Conservation (phyloP, 2,113 vertebrate genomes). For the Notiomystis cincta region DNA sequence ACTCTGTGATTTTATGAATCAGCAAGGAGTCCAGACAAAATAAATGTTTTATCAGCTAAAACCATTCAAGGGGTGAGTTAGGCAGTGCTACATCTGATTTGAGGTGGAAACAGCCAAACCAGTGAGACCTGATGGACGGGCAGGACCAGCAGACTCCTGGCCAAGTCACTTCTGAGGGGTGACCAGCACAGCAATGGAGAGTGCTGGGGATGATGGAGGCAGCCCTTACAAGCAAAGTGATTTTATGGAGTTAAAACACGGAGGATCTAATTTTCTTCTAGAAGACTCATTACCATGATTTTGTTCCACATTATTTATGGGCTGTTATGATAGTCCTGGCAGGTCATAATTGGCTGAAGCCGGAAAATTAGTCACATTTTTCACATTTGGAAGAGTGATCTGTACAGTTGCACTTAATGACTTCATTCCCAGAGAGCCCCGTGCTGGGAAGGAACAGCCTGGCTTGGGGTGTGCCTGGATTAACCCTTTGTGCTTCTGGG, state of each 20-base stretch:
- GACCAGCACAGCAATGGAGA: not conserved
- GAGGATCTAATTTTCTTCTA: constrained; percentile 48
- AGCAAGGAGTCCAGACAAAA: not conserved
- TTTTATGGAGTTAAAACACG: not conserved
- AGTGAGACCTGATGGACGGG: not conserved
- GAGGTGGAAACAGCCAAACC: not conserved
- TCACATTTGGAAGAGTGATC: constrained; percentile 51
- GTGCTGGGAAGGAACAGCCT: not conserved
- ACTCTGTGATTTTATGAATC: not conserved
- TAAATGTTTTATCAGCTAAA: not conserved
- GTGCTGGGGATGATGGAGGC: not conserved
- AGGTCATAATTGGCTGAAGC: constrained; percentile 61
- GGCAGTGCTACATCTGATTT: not conserved
- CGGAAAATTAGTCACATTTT: constrained; percentile 52
- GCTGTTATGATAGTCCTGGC: constrained; percentile 59
- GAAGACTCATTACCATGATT: constrained; percentile 46
- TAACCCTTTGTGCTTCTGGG: not conserved
- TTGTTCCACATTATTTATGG: constrained; percentile 52
- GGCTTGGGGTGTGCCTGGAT: not conserved
- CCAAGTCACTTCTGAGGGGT: not conserved
- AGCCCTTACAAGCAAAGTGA: not conserved
- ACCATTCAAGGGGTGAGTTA: not conserved
- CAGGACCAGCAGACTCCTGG: not conserved
- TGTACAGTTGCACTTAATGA: constrained; percentile 25
- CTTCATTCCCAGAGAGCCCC: constrained; percentile 18